Evolutionary conservation across 2,797 vertebrate species (phyloP).

Genomic region (Tenualosa thibaudeaui): DNA sequence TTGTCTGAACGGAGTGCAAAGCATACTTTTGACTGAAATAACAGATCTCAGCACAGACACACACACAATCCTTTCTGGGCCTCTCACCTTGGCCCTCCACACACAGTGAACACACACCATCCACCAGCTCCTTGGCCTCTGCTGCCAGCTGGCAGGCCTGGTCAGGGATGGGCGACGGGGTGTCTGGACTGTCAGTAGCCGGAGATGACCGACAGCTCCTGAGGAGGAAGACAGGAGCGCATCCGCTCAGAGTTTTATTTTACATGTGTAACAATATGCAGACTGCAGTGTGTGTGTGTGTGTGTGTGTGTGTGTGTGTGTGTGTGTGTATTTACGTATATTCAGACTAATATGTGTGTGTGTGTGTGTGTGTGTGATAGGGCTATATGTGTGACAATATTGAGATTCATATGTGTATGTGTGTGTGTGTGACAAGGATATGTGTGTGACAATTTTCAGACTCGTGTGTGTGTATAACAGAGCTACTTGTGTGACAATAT

Average conservation of each 20-base stretch:
- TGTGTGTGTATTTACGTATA: no score
- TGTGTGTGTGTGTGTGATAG: no score
- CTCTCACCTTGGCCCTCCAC: conserved; percentile 55
- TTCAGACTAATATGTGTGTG: no score
- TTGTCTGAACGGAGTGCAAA: no score
- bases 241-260: not conserved
- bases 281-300: no score
- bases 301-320: no score
- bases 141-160: conserved; percentile 75
- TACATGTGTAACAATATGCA: not conserved
- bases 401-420: not conserved
- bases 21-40: no score
- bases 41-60: no score
- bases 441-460: no score
- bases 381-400: not conserved
- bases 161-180: conserved; percentile 67
- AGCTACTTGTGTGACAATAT: no score
- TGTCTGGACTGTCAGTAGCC: conserved; percentile 58
- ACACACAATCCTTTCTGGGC: not conserved
- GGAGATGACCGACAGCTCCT: conserved; percentile 61
- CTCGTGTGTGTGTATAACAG: no score
- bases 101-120: conserved; percentile 55
- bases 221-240: conserved; percentile 1
- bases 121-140: conserved; percentile 82
- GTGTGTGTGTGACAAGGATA: no score